phyloP scores from a whole-genome alignment of 2,113 vertebrate species.

The Callionymus lyra region DNA sequence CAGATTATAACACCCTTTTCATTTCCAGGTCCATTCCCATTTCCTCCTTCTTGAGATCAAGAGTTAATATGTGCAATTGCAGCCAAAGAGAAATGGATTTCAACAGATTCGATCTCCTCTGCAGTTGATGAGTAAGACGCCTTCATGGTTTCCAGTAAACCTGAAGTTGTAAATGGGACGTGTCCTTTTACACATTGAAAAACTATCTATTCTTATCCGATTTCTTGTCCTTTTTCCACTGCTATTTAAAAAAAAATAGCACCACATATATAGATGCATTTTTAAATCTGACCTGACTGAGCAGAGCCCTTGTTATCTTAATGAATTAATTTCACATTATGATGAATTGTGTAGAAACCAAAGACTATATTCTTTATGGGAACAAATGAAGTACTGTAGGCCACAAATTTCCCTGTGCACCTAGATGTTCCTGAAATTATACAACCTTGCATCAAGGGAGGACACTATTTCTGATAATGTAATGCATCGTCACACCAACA shows the following conservation, averaged over 20 bases:
- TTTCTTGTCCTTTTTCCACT: too few species aligned
- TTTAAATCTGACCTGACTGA: slow-evolving; percentile 10
- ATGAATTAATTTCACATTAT: too few species aligned
- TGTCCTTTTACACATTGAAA: too few species aligned
- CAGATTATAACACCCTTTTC: slow-evolving; percentile 8
- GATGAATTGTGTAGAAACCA: not conserved
- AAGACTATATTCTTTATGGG: slow-evolving; percentile 5
- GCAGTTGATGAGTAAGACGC: too few species aligned
- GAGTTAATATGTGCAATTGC: slow-evolving; percentile 14
- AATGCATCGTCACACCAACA: slow-evolving; percentile 12
- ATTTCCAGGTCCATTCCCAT: slow-evolving; percentile 10
- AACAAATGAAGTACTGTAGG: not conserved
- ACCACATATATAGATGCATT: too few species aligned
- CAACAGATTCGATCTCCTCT: slow-evolving; percentile 1
- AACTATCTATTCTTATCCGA: too few species aligned
- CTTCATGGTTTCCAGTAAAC: too few species aligned
- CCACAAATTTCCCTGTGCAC: not conserved
- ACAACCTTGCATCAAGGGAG: slow-evolving; percentile 6
- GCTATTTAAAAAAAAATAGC: too few species aligned
- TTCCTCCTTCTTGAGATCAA: slow-evolving; percentile 8
- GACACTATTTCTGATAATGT: slow-evolving; percentile 15
- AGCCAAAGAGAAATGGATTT: slow-evolving; percentile 7
- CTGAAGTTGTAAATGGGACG: too few species aligned
- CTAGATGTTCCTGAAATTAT: slow-evolving; percentile 18
- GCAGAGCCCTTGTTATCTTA: too few species aligned